Conservation (phyloP, 2,113 vertebrate genomes). For the Myiagra hebetior region DNA sequence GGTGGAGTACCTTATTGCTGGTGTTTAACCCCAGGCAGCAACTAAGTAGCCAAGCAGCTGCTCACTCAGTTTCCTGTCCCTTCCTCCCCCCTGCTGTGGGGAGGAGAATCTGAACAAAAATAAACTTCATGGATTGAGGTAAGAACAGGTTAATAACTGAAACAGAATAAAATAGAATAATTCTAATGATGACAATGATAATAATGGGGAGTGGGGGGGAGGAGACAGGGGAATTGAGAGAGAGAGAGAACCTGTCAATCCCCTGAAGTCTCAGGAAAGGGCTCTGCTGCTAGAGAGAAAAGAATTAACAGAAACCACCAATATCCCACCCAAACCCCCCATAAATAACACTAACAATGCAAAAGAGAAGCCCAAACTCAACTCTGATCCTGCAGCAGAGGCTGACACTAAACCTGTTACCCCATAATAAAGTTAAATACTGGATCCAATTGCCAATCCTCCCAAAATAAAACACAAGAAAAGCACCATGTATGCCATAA, state of each 20-base stretch:
- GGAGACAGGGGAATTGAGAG: background rate
- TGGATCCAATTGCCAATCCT: background rate
- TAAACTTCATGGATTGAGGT: background rate
- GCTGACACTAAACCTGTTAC: background rate
- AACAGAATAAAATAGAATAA: background rate
- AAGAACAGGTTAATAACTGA: background rate
- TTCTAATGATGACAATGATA: background rate
- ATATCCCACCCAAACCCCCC: background rate
- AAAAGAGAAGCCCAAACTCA: background rate
- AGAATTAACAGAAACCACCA: background rate
- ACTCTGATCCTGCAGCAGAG: background rate
- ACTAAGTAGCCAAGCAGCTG: background rate
- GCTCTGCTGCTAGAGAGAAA: background rate
- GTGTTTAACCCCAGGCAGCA: background rate
- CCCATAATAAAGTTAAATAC: background rate
- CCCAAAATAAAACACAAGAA: background rate
- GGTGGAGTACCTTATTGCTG: background rate
- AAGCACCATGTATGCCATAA: background rate
- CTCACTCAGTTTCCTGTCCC: accelerated
- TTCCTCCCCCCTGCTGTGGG: background rate
- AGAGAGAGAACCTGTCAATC: background rate
- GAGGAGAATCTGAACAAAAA: background rate
- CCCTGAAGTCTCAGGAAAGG: background rate
- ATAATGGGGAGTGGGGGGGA: background rate
- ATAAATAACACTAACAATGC: background rate